Conservation (phyloP, 2,797 vertebrate species). For the Chrysocyon brachyurus region DNA sequence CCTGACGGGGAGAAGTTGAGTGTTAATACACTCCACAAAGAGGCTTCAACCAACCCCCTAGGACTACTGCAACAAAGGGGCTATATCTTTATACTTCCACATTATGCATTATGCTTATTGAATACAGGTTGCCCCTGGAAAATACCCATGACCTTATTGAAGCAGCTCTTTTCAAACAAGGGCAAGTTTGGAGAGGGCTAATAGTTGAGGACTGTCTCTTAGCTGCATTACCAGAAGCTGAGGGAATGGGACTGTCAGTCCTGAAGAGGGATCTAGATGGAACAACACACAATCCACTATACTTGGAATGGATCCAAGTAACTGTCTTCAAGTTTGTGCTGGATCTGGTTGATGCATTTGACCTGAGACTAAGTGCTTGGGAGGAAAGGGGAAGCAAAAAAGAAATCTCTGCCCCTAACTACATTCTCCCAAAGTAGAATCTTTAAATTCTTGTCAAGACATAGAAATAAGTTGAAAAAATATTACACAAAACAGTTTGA, state of each 20-base stretch:
- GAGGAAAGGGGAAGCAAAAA: background rate
- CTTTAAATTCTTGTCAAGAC: slow-evolving; percentile 56
- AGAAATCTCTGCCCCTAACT: background rate
- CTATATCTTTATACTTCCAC: slow-evolving; percentile 37
- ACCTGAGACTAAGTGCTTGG: slow-evolving; percentile 37
- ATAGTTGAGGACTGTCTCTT: slow-evolving; percentile 59
- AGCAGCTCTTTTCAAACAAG: slow-evolving; percentile 53
- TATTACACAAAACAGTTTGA: slow-evolving; percentile 30
- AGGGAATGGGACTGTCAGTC: background rate
- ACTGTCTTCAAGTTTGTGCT: slow-evolving; percentile 33
- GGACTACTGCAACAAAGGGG: background rate
- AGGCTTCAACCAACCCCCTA: background rate
- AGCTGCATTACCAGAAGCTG: slow-evolving; percentile 51
- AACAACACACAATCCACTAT: slow-evolving; percentile 14
- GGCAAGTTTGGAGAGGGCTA: slow-evolving; percentile 26
- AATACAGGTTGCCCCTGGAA: background rate
- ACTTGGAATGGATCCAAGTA: slow-evolving; percentile 39
- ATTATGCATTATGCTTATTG: background rate
- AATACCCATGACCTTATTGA: slow-evolving; percentile 56
- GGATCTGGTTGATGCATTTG: slow-evolving; percentile 38
- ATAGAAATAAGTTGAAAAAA: slow-evolving; percentile 47
- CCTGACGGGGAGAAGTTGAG: background rate
- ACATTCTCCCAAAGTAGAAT: background rate
- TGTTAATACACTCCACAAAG: background rate
- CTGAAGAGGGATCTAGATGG: slow-evolving; percentile 40